Conservation (phyloP, 1,140 invertebrate species). For the Drosophila bipectinata region DNA sequence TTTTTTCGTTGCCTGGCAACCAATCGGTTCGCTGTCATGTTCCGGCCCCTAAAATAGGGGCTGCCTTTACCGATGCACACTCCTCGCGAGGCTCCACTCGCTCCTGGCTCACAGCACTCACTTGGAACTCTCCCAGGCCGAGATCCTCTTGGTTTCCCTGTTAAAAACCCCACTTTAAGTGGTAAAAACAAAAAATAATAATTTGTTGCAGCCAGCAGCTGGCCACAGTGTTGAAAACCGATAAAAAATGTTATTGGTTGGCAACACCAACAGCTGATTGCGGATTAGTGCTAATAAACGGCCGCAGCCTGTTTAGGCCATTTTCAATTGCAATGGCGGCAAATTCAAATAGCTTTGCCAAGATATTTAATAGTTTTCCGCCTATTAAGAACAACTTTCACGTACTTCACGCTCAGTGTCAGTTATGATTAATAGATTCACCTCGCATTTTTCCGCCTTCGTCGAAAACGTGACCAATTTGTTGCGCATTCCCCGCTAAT, state of each 20-base stretch:
- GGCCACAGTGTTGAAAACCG: constrained; percentile 5
- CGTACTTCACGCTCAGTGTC: background rate
- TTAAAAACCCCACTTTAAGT: background rate
- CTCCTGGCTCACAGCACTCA: background rate
- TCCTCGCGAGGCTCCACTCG: background rate
- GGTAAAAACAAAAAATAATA: constrained; percentile 18
- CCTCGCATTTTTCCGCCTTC: constrained; percentile 1
- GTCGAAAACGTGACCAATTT: constrained; percentile 50
- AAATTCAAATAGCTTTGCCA: background rate
- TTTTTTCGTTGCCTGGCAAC: constrained; percentile 77
- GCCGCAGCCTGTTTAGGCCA: background rate
- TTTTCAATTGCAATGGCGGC: constrained; percentile 4
- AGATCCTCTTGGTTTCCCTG: background rate
- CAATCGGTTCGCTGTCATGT: constrained; percentile 24
- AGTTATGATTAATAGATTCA: background rate
- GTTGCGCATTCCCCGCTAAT: constrained; percentile 51
- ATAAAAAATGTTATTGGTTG: background rate
- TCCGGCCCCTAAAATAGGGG: background rate
- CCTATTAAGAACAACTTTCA: constrained; percentile 20
- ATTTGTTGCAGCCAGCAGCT: constrained; percentile 14
- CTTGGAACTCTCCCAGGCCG: background rate
- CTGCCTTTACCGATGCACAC: background rate
- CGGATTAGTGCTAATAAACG: background rate
- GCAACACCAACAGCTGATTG: constrained; percentile 12
- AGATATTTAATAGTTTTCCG: constrained; percentile 13